Percentiles rank a stretch among this genome's conserved stretches.
Evolutionary conservation across 2,888 invertebrate species (phyloP).

Genomic region (Parelbella ahira): DNA sequence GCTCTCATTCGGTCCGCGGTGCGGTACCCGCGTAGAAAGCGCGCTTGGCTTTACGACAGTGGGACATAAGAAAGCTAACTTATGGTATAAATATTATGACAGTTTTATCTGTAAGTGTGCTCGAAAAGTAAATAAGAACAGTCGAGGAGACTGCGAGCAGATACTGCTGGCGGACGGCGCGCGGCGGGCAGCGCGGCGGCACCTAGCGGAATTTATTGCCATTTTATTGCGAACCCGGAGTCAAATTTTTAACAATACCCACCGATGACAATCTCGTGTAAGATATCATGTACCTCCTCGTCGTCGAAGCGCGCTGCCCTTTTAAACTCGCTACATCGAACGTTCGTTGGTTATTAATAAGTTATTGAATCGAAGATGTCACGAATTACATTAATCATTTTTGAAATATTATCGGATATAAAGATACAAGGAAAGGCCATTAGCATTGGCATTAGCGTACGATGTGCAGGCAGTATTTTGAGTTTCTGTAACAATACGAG

Average conservation of each 20-base stretch:
- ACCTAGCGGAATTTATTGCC: too few species aligned
- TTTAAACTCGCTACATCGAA: slow-evolving; percentile 24
- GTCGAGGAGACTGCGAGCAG: slow-evolving; percentile 44
- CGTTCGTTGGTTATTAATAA: slow-evolving; percentile 33
- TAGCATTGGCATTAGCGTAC: slow-evolving; percentile 45
- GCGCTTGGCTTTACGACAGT: slow-evolving; percentile 65
- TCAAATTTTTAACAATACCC: too few species aligned
- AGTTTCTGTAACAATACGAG: slow-evolving; percentile 46
- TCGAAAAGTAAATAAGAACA: slow-evolving; percentile 68
- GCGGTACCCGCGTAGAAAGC: slow-evolving; percentile 54
- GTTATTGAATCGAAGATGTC: slow-evolving; percentile 34
- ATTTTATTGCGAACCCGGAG: too few species aligned
- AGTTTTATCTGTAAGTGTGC: slow-evolving; percentile 70
- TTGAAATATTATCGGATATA: slow-evolving; percentile 47
- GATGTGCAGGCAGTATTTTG: slow-evolving; percentile 33
- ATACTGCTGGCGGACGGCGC: too few species aligned
- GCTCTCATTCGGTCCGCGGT: slow-evolving; percentile 43
- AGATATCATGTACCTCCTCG: slow-evolving; percentile 18
- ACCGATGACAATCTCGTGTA: slow-evolving; percentile 10
- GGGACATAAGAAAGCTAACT: slow-evolving; percentile 73
- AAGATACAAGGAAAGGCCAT: slow-evolving; percentile 64
- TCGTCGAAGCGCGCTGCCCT: too few species aligned
- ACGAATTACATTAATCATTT: slow-evolving; percentile 51
- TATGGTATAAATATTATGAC: slow-evolving; percentile 79
- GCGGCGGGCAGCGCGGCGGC: too few species aligned